phyloP scores from a whole-genome alignment of 1,140 invertebrate species.

The Hypsibius dujardini region DNA sequence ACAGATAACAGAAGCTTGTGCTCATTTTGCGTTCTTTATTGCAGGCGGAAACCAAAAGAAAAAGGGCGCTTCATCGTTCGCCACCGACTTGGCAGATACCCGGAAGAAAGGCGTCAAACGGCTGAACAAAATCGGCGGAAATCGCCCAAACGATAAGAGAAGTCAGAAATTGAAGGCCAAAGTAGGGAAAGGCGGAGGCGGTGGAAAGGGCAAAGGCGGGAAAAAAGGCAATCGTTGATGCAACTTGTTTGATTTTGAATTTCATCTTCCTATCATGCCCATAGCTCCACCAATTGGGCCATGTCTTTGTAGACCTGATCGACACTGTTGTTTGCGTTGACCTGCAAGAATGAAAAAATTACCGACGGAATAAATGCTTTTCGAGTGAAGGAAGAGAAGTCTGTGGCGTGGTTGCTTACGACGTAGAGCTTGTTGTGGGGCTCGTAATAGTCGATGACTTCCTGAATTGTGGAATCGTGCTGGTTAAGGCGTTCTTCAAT shows the following conservation, averaged over 20 bases:
- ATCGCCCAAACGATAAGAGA: background rate
- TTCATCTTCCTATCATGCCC: background rate
- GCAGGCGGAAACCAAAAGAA: slow-evolving; percentile 1
- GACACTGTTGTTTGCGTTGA: background rate
- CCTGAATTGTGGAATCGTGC: background rate
- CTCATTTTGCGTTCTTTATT: too few relatives aligned
- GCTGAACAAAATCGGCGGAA: background rate
- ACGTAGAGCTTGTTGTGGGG: slow-evolving; percentile 13
- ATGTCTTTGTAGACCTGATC: slow-evolving; percentile 3
- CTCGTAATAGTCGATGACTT: background rate
- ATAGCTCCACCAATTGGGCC: background rate
- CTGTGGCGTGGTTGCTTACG: background rate
- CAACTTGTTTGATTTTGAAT: background rate
- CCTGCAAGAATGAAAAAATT: slow-evolving; percentile 1
- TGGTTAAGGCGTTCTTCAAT: background rate
- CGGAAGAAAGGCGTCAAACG: slow-evolving; percentile 12
- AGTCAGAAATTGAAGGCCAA: background rate
- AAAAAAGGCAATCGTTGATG: too few relatives aligned
- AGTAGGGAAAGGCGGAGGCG: background rate
- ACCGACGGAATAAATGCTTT: background rate
- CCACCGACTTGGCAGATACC: slow-evolving; percentile 9
- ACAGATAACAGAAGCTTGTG: too few relatives aligned
- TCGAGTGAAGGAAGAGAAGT: background rate
- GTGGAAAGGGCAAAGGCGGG: too few relatives aligned
- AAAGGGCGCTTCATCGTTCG: background rate